These are phyloP conservation scores for Meghimatium bilineatum DNA, from an alignment of 2,888 invertebrate genomes.

Conservation along the genomic window DNA sequence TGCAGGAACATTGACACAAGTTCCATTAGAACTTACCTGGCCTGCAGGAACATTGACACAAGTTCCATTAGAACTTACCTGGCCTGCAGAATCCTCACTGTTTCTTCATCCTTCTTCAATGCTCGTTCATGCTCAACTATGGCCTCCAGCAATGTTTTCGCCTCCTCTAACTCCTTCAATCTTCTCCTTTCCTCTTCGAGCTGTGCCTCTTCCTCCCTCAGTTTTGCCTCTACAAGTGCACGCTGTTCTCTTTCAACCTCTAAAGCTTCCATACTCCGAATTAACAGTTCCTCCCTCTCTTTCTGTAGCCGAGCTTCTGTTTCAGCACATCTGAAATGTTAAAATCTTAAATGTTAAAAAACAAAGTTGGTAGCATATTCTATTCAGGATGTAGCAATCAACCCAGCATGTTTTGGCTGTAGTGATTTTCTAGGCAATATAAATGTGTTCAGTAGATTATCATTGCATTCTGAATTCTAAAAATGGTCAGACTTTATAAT, in stretches of 20 bases:
- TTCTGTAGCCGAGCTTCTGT: constrained; percentile 36
- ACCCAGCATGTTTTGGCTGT: no score
- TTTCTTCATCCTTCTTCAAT: constrained; percentile 90
- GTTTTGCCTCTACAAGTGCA: constrained; percentile 78
- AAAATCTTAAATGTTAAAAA: no score
- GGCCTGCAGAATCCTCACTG: constrained; percentile 79
- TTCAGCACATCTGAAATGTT: constrained; percentile 38
- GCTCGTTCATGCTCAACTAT: constrained; percentile 88
- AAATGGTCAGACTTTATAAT: no score
- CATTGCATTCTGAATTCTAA: no score
- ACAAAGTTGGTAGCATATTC: no score
- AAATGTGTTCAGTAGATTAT: no score
- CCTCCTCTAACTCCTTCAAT: constrained; percentile 85
- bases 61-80: constrained; percentile 57
- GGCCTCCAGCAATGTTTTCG: constrained; percentile 84
- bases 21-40: no score
- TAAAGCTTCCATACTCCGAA: constrained; percentile 34
- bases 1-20: no score
- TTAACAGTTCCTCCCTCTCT: constrained; percentile 39
- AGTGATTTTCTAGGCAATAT: no score
- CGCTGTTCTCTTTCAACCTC: constrained; percentile 77
- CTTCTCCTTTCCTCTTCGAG: constrained; percentile 83
- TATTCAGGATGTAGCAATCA: no score
- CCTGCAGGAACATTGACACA: no score
- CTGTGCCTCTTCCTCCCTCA: constrained; percentile 80